A percentile compares a stretch with the other conserved stretches of the same genome.
Evolutionary conservation across 2,113 vertebrate species (phyloP).

Genomic region (Suncus etruscus): DNA sequence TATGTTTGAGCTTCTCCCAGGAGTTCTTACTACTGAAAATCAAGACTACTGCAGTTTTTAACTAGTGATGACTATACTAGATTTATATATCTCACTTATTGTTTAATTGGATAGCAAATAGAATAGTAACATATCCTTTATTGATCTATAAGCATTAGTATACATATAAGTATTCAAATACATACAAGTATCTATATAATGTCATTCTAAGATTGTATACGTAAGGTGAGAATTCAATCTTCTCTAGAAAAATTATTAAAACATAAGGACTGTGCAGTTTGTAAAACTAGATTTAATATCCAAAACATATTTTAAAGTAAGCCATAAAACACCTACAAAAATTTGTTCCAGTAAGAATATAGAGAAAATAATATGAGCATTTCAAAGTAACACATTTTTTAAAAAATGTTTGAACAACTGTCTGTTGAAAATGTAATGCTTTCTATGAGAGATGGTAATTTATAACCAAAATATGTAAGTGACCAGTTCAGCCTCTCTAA

Average conservation of each 20-base stretch:
- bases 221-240: not conserved
- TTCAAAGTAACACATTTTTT: conserved; percentile 55
- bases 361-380: conserved; percentile 62
- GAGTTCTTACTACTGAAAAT: not conserved
- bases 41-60: not conserved
- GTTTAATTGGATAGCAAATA: conserved; percentile 8
- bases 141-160: conserved; percentile 37
- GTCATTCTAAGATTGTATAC: not conserved
- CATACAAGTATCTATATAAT: not conserved
- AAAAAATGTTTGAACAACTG: conserved; percentile 46
- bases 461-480: conserved; percentile 77
- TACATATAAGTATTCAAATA: not conserved
- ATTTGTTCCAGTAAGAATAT: conserved; percentile 29
- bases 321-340: conserved; percentile 35
- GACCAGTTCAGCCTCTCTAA: conserved; percentile 48
- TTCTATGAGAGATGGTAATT: conserved; percentile 65
- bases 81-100: not conserved
- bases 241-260: not conserved
- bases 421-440: conserved; percentile 77
- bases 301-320: conserved; percentile 36
- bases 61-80: not conserved
- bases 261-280: not conserved
- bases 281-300: conserved; percentile 41
- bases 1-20: not conserved
- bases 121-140: not conserved